These are phyloP conservation scores for Episyrphus balteatus DNA, from an alignment of 1,140 invertebrate genomes.

Conservation along the genomic window DNA sequence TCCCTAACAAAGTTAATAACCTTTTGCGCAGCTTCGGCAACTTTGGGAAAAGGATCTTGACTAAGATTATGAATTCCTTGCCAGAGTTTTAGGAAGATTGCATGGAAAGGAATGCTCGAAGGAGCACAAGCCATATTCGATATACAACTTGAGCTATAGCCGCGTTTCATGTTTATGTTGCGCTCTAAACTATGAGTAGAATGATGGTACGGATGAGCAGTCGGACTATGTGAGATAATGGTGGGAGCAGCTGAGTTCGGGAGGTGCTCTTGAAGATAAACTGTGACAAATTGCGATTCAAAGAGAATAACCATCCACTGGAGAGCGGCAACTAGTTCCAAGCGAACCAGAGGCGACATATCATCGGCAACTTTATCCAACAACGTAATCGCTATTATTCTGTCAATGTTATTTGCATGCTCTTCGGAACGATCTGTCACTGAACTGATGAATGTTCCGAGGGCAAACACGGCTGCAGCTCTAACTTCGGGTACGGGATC, in stretches of 20 bases:
- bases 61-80: constrained; percentile 60
- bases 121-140: constrained; percentile 15
- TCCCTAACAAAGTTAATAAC: constrained; percentile 67
- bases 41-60: constrained; percentile 73
- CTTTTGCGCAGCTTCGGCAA: constrained; percentile 61
- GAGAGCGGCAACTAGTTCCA: constrained; percentile 66
- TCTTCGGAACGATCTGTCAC: constrained; percentile 72
- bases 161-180: constrained; percentile 26
- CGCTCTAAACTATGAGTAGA: constrained; percentile 30
- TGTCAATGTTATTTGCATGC: constrained; percentile 88
- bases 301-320: constrained; percentile 86
- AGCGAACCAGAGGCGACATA: constrained; percentile 78
- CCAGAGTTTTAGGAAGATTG: constrained; percentile 81
- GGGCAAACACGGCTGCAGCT: constrained; percentile 79
- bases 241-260: constrained; percentile 3
- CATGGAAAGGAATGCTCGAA: constrained; percentile 38
- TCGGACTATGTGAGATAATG: constrained; percentile 3
- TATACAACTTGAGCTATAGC: constrained; percentile 20
- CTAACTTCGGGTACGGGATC: constrained; percentile 82
- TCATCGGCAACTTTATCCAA: constrained; percentile 67
- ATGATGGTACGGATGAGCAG: constrained; percentile 2
- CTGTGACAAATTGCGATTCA: constrained; percentile 77
- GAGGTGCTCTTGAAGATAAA: constrained; percentile 44
- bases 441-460: constrained; percentile 86
- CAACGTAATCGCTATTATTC: constrained; percentile 77